A percentile compares a stretch with the other conserved stretches of the same genome.
Evolutionary conservation across 1,140 invertebrate genomes (phyloP).

Genomic region (Andrena cerasifolii): DNA sequence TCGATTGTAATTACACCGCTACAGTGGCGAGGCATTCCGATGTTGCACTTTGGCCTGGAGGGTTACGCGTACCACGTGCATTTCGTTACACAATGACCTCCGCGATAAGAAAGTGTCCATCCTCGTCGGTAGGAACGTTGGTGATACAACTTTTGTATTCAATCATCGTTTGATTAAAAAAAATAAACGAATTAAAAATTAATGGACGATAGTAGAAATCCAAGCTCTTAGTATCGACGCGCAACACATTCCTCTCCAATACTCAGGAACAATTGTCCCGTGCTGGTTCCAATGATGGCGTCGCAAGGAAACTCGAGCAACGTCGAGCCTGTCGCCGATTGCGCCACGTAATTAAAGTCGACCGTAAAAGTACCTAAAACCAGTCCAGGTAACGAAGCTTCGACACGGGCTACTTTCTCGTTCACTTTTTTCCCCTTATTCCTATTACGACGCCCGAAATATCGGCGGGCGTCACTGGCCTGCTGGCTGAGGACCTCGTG

Average conservation of each 20-base stretch:
- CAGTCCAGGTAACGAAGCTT: slow-evolving; percentile 22
- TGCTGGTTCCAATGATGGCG: not conserved
- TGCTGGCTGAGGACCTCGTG: slow-evolving; percentile 63
- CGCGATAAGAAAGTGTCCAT: not conserved
- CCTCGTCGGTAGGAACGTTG: too few species aligned
- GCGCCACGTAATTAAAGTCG: slow-evolving; percentile 38
- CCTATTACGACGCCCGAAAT: slow-evolving; percentile 44
- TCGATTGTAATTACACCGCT: slow-evolving; percentile 21
- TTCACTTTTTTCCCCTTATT: slow-evolving; percentile 21
- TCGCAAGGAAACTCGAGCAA: slow-evolving; percentile 13
- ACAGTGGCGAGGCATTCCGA: slow-evolving; percentile 6
- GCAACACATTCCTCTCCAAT: too few species aligned
- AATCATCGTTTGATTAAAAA: too few species aligned
- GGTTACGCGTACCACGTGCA: not conserved
- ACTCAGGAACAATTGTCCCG: not conserved
- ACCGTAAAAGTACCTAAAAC: slow-evolving; percentile 16
- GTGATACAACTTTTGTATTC: too few species aligned
- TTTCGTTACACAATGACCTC: not conserved
- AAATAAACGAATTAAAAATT: too few species aligned
- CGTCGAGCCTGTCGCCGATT: not conserved
- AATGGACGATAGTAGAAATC: too few species aligned
- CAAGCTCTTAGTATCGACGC: too few species aligned
- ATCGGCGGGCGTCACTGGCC: slow-evolving; percentile 47
- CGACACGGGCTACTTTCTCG: slow-evolving; percentile 26
- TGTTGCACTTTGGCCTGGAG: slow-evolving; percentile 10